Percentiles rank a stretch among this genome's conserved stretches.
phyloP scores from a whole-genome alignment of 53 echinoderm and acorn worm species.

The Patiria pectinifera region DNA sequence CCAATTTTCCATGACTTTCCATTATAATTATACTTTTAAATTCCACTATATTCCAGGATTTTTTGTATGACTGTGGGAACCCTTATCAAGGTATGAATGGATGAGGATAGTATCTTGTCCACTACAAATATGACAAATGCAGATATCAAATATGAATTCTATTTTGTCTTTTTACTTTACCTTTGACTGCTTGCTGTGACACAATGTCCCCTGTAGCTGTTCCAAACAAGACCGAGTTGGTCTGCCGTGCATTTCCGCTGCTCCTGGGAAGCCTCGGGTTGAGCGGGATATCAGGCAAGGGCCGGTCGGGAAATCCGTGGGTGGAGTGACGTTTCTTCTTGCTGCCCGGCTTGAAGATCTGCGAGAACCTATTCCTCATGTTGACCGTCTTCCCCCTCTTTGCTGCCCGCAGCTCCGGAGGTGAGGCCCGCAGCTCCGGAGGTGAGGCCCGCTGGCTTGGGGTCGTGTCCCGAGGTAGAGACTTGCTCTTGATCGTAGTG shows the following conservation, averaged over 20 bases:
- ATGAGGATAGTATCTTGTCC: too few species aligned
- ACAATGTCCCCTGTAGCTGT: slow-evolving; percentile 39
- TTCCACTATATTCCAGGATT: too few species aligned
- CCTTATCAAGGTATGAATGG: too few species aligned
- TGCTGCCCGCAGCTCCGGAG: slow-evolving; percentile 49
- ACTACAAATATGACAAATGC: too few species aligned
- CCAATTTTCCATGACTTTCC: too few species aligned
- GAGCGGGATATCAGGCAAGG: slow-evolving; percentile 68
- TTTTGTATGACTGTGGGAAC: too few species aligned
- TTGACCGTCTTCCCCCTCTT: slow-evolving; percentile 54
- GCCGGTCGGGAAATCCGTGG: slow-evolving; percentile 68
- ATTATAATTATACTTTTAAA: too few species aligned
- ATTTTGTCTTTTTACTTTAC: background rate
- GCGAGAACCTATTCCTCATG: slow-evolving; percentile 61
- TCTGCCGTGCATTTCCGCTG: background rate
- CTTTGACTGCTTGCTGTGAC: slow-evolving; percentile 39
- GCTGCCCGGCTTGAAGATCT: slow-evolving; percentile 50
- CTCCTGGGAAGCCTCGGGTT: slow-evolving; percentile 16
- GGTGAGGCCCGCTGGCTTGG: slow-evolving; percentile 36
- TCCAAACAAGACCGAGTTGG: slow-evolving; percentile 7
- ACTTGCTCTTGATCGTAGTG: slow-evolving; percentile 54
- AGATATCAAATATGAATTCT: too few species aligned
- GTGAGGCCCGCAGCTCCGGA: slow-evolving; percentile 36
- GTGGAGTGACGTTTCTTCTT: slow-evolving; percentile 68
- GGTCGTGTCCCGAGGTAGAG: slow-evolving; percentile 48